Conservation (phyloP, 2,797 vertebrate species). For the Oreortyx pictus region DNA sequence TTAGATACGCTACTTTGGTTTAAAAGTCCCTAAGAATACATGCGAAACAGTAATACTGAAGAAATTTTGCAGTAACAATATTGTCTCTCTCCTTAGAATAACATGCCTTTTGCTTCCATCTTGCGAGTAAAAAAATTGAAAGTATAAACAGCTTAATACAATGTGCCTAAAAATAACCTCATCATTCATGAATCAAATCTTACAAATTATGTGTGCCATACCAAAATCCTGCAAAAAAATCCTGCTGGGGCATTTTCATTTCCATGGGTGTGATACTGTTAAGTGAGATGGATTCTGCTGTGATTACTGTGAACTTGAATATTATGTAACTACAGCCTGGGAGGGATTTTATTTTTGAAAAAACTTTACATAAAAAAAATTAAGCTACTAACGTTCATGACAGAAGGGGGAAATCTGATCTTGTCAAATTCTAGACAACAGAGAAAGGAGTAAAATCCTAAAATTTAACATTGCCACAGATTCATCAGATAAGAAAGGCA, state of each 20-base stretch:
- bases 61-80: not conserved
- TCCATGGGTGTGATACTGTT: not conserved
- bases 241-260: not conserved
- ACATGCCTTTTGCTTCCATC: not conserved
- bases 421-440: constrained; percentile 20
- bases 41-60: not conserved
- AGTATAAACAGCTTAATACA: not conserved
- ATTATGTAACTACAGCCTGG: constrained; percentile 38
- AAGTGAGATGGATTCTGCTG: not conserved
- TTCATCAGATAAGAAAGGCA: constrained; percentile 40
- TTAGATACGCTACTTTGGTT: not conserved
- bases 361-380: not conserved
- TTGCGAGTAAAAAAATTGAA: constrained; percentile 3
- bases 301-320: constrained; percentile 28
- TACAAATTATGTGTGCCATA: not conserved
- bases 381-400: constrained; percentile 25
- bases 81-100: not conserved
- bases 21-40: not conserved
- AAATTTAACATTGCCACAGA: not conserved
- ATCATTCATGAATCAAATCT: not conserved
- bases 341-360: constrained; percentile 29
- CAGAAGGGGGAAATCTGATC: constrained; percentile 52
- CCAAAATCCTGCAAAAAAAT: constrained; percentile 9
- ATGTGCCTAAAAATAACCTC: not conserved
- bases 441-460: constrained; percentile 25